A percentile compares a stretch with the other conserved stretches of the same genome.
phyloP scores from a whole-genome alignment of 1,140 invertebrate species.

The Drosophila rufa region DNA sequence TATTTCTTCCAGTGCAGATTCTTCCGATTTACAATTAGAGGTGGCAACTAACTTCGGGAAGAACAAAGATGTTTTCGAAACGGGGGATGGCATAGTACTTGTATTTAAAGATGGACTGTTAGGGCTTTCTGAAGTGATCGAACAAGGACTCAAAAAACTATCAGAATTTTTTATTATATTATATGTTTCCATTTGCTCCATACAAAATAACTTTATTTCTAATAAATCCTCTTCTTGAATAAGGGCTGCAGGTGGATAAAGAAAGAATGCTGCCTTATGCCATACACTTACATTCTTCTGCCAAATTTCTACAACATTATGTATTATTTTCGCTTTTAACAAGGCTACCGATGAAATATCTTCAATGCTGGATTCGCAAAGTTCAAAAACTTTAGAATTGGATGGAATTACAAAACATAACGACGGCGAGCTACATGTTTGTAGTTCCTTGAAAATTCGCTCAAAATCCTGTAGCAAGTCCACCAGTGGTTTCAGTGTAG shows the following conservation, averaged over 20 bases:
- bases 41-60: not conserved
- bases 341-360: not conserved
- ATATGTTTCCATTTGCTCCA: not conserved
- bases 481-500: not conserved
- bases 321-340: not conserved
- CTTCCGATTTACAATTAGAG: not conserved
- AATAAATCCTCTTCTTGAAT: not conserved
- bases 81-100: not conserved
- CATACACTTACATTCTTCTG: not conserved
- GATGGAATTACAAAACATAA: not conserved
- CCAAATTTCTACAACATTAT: not conserved
- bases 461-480: not conserved
- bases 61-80: not conserved
- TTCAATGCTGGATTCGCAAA: not conserved
- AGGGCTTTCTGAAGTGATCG: not conserved
- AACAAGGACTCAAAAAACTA: not conserved
- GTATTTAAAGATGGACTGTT: not conserved
- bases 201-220: not conserved
- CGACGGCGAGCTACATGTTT: not conserved
- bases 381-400: not conserved
- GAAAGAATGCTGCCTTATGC: not conserved
- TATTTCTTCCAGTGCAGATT: not conserved
- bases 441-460: not conserved
- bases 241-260: no score
- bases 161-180: not conserved